Evolutionary conservation across 2,888 invertebrate species (phyloP), one percentile per base, ranked within the genome.

Genomic region (Masnerella sp.): DNA sequence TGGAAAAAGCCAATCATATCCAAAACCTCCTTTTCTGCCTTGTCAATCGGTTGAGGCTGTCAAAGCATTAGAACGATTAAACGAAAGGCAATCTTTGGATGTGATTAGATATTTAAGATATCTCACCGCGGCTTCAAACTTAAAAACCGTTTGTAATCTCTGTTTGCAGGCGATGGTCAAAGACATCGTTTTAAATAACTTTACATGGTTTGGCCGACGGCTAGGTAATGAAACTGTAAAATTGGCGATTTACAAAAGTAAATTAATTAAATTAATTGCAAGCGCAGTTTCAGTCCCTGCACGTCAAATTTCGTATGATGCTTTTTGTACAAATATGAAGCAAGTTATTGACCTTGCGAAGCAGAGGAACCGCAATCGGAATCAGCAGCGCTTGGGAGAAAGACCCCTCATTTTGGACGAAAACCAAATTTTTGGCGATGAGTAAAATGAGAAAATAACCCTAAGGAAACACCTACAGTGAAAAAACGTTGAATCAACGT

Each of bases 191-290:
- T 11, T 20, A n/a, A 5, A 20, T 3, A 1, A 20, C 7, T 42
- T 42, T 42, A 42, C 42, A 20, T 42, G 42, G 42, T 22, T 22
- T 20, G 42, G 42, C 11, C 42, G 22, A 42, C 4, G 12, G 12
- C 11, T 22, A 11, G 22, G 22, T 7, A 22, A 22, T 42, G 15
- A 20, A 20, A 42, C 22, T 22, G 7, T 11, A 15, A 42, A 42
- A 42, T 15, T 42, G 22, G 42, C 42, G 9, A 4, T 42, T 5
- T 42, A n/a, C 22, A 42, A 11, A 18, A 22, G 20, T 11, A 42
- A 42, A 22, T 12, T 42, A n/a, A n/a, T 42, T 20, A 11, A 1
- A 9, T 42, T 42, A 22, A 42, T 42, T 22, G 42, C 42, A 18
- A 22, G 2, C 11, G 11, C 42, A 5, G 22, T 42, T 9, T 42